phyloP scores from a whole-genome alignment of 2,113 vertebrate species.

The Macaca fascicularis region DNA sequence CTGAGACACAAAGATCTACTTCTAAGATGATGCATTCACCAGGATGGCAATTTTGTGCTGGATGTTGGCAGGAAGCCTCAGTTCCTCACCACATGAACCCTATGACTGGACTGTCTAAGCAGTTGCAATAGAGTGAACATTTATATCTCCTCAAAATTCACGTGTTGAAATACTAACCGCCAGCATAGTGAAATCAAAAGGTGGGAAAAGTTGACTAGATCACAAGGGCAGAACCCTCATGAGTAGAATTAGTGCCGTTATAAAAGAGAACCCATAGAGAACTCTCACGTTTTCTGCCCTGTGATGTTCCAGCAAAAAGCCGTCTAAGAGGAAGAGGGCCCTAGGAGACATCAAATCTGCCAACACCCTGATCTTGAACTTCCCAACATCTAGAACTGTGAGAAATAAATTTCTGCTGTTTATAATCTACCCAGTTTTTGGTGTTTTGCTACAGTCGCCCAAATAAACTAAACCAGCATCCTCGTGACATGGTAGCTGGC shows the following conservation, averaged over 20 bases:
- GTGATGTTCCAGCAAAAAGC: background rate
- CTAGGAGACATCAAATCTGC: background rate
- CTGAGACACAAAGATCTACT: background rate
- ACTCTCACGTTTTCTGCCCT: background rate
- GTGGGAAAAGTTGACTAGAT: background rate
- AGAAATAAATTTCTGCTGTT: background rate
- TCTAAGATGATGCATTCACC: background rate
- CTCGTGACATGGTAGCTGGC: background rate
- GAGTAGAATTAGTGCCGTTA: background rate
- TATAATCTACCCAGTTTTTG: background rate
- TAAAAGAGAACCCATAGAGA: background rate
- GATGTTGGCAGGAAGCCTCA: background rate
- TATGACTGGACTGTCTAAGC: background rate
- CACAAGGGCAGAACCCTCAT: background rate
- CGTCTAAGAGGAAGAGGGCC: background rate
- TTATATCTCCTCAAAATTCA: background rate
- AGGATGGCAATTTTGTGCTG: background rate
- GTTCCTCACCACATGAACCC: background rate
- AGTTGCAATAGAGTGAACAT: background rate
- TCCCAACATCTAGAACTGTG: background rate
- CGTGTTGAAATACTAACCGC: background rate
- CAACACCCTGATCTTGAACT: background rate
- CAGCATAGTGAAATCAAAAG: background rate
- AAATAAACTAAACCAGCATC: background rate
- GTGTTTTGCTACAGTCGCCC: background rate